These are phyloP conservation scores for Ancistrus triradiatus DNA, from an alignment of 2,113 vertebrate species.

Conservation along the genomic window DNA sequence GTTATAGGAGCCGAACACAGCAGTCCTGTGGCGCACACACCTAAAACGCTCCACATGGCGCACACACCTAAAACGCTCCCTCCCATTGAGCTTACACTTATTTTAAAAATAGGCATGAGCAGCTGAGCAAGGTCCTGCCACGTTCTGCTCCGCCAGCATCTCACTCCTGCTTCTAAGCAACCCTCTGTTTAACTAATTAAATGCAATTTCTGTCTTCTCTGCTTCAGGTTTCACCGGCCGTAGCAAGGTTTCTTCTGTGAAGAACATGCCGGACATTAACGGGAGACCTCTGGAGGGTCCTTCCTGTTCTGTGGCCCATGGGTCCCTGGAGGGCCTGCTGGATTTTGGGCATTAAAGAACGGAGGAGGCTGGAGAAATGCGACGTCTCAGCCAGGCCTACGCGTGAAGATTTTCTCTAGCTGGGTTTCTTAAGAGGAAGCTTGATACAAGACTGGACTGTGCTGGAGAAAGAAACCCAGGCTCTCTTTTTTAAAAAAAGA, in stretches of 20 bases:
- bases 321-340: constrained; percentile 61
- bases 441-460: constrained; percentile 45
- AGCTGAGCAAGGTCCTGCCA: constrained; percentile 17
- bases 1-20: constrained; percentile 21
- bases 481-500: constrained; percentile 38
- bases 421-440: constrained; percentile 38
- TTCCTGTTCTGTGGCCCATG: constrained; percentile 54
- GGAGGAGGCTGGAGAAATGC: constrained; percentile 66
- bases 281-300: constrained; percentile 64
- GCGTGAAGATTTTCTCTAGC: constrained; percentile 49
- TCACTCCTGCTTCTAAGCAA: constrained; percentile 22
- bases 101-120: constrained; percentile 32
- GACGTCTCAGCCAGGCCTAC: constrained; percentile 48
- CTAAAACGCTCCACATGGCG: constrained; percentile 31
- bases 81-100: constrained; percentile 53
- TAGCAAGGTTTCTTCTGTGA: constrained; percentile 98
- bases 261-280: constrained; percentile 77
- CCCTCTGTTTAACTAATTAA: constrained; percentile 4
- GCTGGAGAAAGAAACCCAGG: constrained; percentile 38
- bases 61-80: constrained; percentile 56
- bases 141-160: constrained; percentile 29
- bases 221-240: constrained; percentile 91
- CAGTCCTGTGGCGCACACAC: too few species aligned
- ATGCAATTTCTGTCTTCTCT: constrained; percentile 10
- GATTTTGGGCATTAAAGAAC: constrained; percentile 62